Percentiles rank a stretch among this genome's conserved stretches.
These are phyloP conservation scores for Ptychodera flava DNA, from an alignment of 35 echinoderm and acorn worm genomes.

Conservation along the genomic window DNA sequence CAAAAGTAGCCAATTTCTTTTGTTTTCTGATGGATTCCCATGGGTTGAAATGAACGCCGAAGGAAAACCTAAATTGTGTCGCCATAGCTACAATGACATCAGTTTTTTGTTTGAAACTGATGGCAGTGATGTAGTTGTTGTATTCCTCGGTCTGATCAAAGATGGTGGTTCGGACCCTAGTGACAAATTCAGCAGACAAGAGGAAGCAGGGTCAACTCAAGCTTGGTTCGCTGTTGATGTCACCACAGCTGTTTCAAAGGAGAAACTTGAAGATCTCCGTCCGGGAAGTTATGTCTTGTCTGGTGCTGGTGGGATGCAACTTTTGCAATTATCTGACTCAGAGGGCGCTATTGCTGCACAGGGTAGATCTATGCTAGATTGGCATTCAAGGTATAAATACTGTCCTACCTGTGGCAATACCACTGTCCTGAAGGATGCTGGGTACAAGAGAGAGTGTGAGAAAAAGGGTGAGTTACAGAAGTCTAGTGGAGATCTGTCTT, in stretches of 20 bases:
- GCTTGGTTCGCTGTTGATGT: constrained; percentile 93
- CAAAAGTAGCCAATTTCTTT: constrained; percentile 42
- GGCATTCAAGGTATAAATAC: constrained; percentile 90
- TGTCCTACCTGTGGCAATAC: constrained; percentile 77
- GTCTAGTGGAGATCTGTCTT: too few species aligned
- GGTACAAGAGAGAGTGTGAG: constrained; percentile 76
- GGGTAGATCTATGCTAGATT: constrained; percentile 59
- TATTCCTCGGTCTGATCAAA: constrained; percentile 54
- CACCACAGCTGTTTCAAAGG: constrained; percentile 20
- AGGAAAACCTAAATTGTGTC: constrained; percentile 50
- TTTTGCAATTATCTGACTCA: constrained; percentile 58
- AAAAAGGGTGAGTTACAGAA: constrained; percentile 70
- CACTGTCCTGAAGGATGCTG: constrained; percentile 61
- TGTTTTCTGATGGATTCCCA: constrained; percentile 52
- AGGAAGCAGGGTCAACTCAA: not conserved
- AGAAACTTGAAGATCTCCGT: constrained; percentile 35
- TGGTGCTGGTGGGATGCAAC: constrained; percentile 31
- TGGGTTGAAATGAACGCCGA: constrained; percentile 27
- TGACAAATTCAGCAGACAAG: not conserved
- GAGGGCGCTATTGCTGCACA: constrained; percentile 75
- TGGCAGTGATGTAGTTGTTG: constrained; percentile 9
- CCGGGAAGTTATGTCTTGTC: constrained; percentile 45
- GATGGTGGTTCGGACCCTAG: not conserved
- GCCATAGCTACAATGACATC: constrained; percentile 38
- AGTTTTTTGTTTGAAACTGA: constrained; percentile 39